Evolutionary conservation across 2,113 vertebrate genomes (phyloP).

Genomic region (Amphilophus citrinellus): DNA sequence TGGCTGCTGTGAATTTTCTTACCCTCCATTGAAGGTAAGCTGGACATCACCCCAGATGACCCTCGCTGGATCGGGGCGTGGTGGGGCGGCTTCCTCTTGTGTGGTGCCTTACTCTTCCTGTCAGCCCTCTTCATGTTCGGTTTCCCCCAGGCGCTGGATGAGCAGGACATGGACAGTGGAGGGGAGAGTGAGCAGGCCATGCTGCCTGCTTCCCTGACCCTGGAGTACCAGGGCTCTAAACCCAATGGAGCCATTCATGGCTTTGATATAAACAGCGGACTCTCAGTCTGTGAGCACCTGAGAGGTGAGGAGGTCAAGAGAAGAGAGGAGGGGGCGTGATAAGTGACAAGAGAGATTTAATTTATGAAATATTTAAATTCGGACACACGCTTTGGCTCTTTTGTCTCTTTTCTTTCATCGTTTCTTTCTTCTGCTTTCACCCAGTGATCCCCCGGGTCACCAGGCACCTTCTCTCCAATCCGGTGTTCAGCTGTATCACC

Average conservation of each 20-base stretch:
- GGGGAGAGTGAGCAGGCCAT: slow-evolving; percentile 80
- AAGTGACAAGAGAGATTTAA: neutral
- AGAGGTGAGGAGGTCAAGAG: slow-evolving; percentile 60
- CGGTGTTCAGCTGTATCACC: slow-evolving; percentile 83
- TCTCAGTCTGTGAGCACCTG: slow-evolving; percentile 78
- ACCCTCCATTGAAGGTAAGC: slow-evolving; percentile 55
- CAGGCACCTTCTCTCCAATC: slow-evolving; percentile 81
- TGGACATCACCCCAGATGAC: slow-evolving; percentile 82
- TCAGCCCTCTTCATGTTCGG: slow-evolving; percentile 80
- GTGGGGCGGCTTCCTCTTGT: slow-evolving; percentile 82
- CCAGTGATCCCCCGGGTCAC: slow-evolving; percentile 82
- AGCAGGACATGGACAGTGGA: slow-evolving; percentile 67
- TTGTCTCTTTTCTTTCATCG: neutral
- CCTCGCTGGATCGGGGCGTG: slow-evolving; percentile 83
- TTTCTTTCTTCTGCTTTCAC: neutral
- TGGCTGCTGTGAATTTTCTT: neutral
- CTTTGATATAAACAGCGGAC: slow-evolving; percentile 73
- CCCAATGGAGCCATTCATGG: slow-evolving; percentile 57
- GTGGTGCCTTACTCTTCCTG: slow-evolving; percentile 80
- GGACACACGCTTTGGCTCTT: neutral
- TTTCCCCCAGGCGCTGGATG: slow-evolving; percentile 72
- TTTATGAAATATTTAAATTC: neutral
- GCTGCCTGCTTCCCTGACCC: slow-evolving; percentile 70
- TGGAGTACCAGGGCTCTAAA: slow-evolving; percentile 71
- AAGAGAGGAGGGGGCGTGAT: neutral